A percentile compares a stretch with the other conserved stretches of the same genome.
phyloP scores from a whole-genome alignment of 64 coral and sea anemone genomes.

The Pachyseris speciosa region DNA sequence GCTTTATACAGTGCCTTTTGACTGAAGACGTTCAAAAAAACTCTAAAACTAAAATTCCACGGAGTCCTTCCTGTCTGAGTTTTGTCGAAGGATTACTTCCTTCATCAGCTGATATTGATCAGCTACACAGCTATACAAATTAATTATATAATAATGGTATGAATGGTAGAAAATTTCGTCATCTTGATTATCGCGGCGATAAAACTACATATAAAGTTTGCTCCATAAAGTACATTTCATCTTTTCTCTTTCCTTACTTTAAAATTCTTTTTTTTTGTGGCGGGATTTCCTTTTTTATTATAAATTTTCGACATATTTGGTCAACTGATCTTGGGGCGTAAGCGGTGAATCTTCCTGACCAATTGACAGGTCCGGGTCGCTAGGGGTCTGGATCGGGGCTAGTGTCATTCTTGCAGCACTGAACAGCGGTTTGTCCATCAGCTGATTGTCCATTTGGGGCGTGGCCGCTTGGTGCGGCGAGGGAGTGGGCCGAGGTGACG shows the following conservation, averaged over 20 bases:
- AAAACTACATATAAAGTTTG: constrained; percentile 99
- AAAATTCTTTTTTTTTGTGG: constrained; percentile 64
- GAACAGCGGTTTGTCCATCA: constrained; percentile 81
- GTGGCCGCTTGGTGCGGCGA: constrained; percentile 87
- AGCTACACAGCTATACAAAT: constrained; percentile 96
- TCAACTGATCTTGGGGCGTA: constrained; percentile 99
- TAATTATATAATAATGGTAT: constrained; percentile 99
- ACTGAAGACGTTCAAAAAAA: constrained; percentile 95
- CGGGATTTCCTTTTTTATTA: constrained; percentile 85
- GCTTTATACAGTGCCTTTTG: constrained; percentile 96
- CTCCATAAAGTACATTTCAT: constrained; percentile 92
- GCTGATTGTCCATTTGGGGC: constrained; percentile 76
- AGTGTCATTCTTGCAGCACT: constrained; percentile 87
- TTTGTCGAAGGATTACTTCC: constrained; percentile 50
- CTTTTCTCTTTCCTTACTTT: constrained; percentile 49
- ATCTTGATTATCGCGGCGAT: constrained; percentile 92
- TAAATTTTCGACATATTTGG: constrained; percentile 99
- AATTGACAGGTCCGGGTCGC: constrained; percentile 88
- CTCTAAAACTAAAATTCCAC: constrained; percentile 99
- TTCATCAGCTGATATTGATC: constrained; percentile 69
- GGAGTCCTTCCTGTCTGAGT: constrained; percentile 51
- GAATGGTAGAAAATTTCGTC: constrained; percentile 99
- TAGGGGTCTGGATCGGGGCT: constrained; percentile 74
- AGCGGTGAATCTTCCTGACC: constrained; percentile 97
- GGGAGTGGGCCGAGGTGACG: constrained; percentile 88